phyloP scores from a whole-genome alignment of 2,888 invertebrate species.

The Athalia circularis region DNA sequence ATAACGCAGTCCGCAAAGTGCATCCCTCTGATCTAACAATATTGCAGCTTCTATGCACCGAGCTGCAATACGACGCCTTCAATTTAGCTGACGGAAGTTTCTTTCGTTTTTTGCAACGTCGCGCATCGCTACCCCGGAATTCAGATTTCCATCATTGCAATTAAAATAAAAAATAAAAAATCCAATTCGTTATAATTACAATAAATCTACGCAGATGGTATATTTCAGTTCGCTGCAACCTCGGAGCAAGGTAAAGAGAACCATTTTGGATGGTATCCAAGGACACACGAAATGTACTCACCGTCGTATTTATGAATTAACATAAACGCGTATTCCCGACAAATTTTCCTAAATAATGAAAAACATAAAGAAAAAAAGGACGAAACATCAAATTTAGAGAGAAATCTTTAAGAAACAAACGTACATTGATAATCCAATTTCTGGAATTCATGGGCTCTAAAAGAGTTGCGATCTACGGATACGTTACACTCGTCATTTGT shows the following conservation, averaged over 20 bases:
- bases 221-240: constrained; percentile 57
- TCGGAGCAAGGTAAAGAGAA: constrained; percentile 55
- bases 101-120: background rate
- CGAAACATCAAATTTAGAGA: background rate
- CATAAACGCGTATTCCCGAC: constrained; percentile 46
- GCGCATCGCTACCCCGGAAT: background rate
- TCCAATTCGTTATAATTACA: constrained; percentile 53
- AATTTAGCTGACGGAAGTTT: background rate
- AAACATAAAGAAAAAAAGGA: background rate
- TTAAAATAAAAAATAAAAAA: background rate
- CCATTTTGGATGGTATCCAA: constrained; percentile 61
- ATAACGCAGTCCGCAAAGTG: constrained; percentile 44
- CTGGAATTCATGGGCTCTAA: too few species aligned
- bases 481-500: too few species aligned
- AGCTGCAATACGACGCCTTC: background rate
- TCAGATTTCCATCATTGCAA: background rate
- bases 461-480: too few species aligned
- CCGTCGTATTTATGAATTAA: constrained; percentile 56
- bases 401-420: too few species aligned
- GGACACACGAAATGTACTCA: constrained; percentile 56
- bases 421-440: too few species aligned
- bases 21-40: background rate
- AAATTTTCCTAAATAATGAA: background rate
- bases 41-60: background rate
- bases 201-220: constrained; percentile 58